These are phyloP conservation scores for Volucella zonaria DNA, from an alignment of 2,888 invertebrate genomes.

Conservation along the genomic window DNA sequence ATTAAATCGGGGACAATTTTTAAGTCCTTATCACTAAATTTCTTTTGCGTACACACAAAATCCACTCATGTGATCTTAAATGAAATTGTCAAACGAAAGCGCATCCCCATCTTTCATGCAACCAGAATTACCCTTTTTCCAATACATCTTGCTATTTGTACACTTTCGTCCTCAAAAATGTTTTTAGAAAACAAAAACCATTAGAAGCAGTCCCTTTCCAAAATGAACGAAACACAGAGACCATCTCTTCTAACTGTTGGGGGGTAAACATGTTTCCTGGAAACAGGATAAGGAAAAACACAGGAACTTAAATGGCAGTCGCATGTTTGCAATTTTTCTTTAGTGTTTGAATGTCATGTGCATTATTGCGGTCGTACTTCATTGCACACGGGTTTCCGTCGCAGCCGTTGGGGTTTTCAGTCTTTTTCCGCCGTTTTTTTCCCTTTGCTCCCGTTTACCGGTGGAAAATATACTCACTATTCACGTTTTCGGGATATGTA, in stretches of 20 bases:
- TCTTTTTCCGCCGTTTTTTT: slow-evolving; percentile 3
- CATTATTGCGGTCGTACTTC: slow-evolving; percentile 69
- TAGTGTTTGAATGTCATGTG: slow-evolving; percentile 65
- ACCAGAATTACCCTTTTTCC: background rate
- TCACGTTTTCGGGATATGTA: slow-evolving; percentile 34
- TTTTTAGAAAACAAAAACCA: slow-evolving; percentile 18
- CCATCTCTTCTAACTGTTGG: background rate
- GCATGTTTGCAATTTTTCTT: slow-evolving; percentile 73
- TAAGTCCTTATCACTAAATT: no score
- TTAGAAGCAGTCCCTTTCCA: slow-evolving; percentile 20
- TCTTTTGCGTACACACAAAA: background rate
- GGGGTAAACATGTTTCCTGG: slow-evolving; percentile 24
- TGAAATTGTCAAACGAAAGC: slow-evolving; percentile 9
- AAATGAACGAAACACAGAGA: background rate
- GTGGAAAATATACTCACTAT: slow-evolving; percentile 40
- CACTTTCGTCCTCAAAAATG: slow-evolving; percentile 9
- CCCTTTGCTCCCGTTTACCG: slow-evolving; percentile 7
- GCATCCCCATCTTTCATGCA: slow-evolving; percentile 6
- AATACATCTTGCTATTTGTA: background rate
- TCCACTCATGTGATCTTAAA: background rate
- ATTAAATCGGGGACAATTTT: no score
- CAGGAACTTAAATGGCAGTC: slow-evolving; percentile 66
- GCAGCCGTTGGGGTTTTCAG: slow-evolving; percentile 34
- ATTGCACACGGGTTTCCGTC: slow-evolving; percentile 67
- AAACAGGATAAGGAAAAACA: slow-evolving; percentile 23